A percentile compares a stretch with the other conserved stretches of the same genome.
These are phyloP conservation scores for Limnephilus marmoratus DNA, from an alignment of 2,888 invertebrate species.

Conservation along the genomic window DNA sequence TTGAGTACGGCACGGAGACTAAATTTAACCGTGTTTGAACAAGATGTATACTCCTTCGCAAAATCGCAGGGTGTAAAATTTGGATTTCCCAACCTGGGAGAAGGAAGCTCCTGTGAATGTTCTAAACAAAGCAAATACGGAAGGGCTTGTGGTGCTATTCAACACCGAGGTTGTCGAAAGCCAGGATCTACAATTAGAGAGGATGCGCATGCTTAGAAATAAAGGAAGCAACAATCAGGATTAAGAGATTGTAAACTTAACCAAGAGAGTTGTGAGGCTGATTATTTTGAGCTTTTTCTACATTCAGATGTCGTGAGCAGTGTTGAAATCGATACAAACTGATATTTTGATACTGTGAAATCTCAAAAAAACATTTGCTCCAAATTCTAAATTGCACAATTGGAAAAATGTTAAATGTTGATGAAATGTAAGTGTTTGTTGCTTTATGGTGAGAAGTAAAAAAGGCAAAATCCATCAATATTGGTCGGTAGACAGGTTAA, in stretches of 20 bases:
- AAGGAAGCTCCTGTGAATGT: too few relatives aligned
- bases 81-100: too few relatives aligned
- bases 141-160: too few relatives aligned
- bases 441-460: slow-evolving; percentile 19
- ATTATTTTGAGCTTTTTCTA: slow-evolving; percentile 24
- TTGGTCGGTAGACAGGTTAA: slow-evolving; percentile 63
- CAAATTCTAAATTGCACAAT: background rate
- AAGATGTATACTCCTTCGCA: too few relatives aligned
- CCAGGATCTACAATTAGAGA: too few relatives aligned
- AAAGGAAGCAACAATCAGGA: slow-evolving; percentile 27
- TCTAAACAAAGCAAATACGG: too few relatives aligned
- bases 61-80: too few relatives aligned
- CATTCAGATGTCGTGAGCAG: background rate
- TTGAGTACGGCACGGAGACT: too few relatives aligned
- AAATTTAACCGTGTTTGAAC: too few relatives aligned
- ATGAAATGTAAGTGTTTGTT: slow-evolving; percentile 40
- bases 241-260: background rate
- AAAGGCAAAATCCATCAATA: slow-evolving; percentile 58
- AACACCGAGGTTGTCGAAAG: too few relatives aligned
- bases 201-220: too few relatives aligned
- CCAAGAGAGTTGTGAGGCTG: background rate
- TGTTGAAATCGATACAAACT: slow-evolving; percentile 6
- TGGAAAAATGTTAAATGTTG: slow-evolving; percentile 27
- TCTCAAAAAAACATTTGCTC: background rate
- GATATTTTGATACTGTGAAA: background rate